Conservation (phyloP, 2,797 vertebrate species). For the Takifugu rubripes region DNA sequence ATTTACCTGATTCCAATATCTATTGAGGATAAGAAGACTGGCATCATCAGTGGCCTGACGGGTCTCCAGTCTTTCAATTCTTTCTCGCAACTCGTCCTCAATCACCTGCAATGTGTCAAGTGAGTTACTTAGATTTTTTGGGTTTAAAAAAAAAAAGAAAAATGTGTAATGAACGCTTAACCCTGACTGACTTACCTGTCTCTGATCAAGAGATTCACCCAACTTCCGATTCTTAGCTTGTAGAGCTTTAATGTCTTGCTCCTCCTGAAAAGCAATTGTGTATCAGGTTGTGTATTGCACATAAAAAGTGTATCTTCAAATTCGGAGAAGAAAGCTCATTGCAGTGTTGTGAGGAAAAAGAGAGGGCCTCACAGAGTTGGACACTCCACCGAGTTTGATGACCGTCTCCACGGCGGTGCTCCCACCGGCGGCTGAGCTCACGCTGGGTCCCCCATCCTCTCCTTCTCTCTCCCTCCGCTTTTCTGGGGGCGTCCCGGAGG, state of each 20-base stretch:
- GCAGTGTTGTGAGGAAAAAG: neutral
- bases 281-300: neutral
- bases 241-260: slow-evolving; percentile 92
- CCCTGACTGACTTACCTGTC: slow-evolving; percentile 75
- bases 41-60: slow-evolving; percentile 94
- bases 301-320: neutral
- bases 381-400: slow-evolving; percentile 94
- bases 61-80: slow-evolving; percentile 91
- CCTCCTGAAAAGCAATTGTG: slow-evolving; percentile 78
- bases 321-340: neutral
- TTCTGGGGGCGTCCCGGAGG: slow-evolving; percentile 71
- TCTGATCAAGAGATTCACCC: slow-evolving; percentile 91
- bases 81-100: slow-evolving; percentile 92
- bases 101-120: slow-evolving; percentile 77
- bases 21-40: slow-evolving; percentile 92
- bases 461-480: slow-evolving; percentile 74
- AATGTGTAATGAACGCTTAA: too few relatives aligned
- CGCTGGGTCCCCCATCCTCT: slow-evolving; percentile 69
- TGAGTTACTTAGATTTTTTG: neutral
- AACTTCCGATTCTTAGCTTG: slow-evolving; percentile 95
- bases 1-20: slow-evolving; percentile 95
- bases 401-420: slow-evolving; percentile 81
- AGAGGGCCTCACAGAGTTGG: slow-evolving; percentile 80
- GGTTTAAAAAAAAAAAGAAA: neutral
- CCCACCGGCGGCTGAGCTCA: slow-evolving; percentile 67